Base-by-base conservation (phyloP, 2,888 invertebrate species). In the Lochmaea crataegi region DNA sequence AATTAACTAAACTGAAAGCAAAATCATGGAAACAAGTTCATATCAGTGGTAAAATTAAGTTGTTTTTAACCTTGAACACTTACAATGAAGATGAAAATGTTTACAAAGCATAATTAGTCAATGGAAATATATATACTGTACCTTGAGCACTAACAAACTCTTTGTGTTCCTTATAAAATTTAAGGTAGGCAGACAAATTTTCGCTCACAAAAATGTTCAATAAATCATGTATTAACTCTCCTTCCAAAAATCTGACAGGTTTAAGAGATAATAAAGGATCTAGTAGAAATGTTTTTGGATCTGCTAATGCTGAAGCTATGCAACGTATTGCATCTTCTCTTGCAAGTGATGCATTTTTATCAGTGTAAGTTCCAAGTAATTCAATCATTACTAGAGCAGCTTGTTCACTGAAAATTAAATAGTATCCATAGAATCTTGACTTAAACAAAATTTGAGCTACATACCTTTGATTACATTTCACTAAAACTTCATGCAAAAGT, bases 311-410 rank as follows among this genome's bases (percentile, higher is more conserved):
- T 2, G 98, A 95, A 16, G 96, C 94, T 83, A 99, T 98, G 86
- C 99, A 99, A 83, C 95, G 93, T 83, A 96, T 96, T 2, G 99
- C 99, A 88, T 99, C 99, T 85, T 98, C 97, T 78, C 97, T 91
- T 0, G 99, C 99, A 77, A 96, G 95, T 2, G 96, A 96, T 0
- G 99, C 99, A 88, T 98, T 98, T 83, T 98, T 98, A 75, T 97
- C 94, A 32, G 97, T 98, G 87, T 99, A 99, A 0, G 99, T 98
- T 32, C 96, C 96, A 71, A 99, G 88, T 1, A 99, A 89, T 86
- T 98, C 98, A 76, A 98, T 94, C 99, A 99, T 99, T 4, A 98
- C 97, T 86, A 96, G 96, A 18, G 97, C 94, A 32, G 97, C 97
- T 82, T 95, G 90, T 84, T 97, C 97, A 87, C 96, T 95, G 88